Base-by-base conservation (phyloP, 23 tunicate species). In the Botrylloides violaceus region DNA sequence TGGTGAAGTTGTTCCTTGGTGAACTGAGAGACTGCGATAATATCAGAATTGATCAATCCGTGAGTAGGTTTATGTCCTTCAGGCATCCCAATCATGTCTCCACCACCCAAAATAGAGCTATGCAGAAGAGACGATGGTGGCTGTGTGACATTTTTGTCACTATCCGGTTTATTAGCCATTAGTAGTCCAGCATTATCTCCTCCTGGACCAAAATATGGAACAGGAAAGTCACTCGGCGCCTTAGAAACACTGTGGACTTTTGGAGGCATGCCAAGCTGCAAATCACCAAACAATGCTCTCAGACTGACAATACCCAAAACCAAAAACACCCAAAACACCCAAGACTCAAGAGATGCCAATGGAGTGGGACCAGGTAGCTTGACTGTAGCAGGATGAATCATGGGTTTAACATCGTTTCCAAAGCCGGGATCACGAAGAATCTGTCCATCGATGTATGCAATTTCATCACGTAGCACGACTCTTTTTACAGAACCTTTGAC, bases 401-500 rank as follows among this genome's bases (percentile, higher is more conserved):
- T 20, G 32, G 33, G 39, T 36, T 53, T 61, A 1, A 75, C 58
- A 65, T 90, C 78, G 43, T 65, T 58, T n/a, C 97, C 97, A 62
- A 61, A 80, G 3, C 97, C 97, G 31, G 78, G 81, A 18, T 68
- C 34, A 5, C 64, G 77, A 20, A 90, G 58, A 49, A 87, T 79
- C 82, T 87, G 33, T 9, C 97, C 91, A 59, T 83, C 90, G 63
- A 83, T 83, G 36, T 83, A 90, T 29, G 86, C 97, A 15, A 80
- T 64, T 36, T 90, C 82, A 23, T 73, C 81, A 34, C 77, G 81
- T 21, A 90, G 49, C 2, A 90, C 78, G 20, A 90, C 97, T 30
- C 97, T 34, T 4, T 88, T 83, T 3, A 90, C 97, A 25, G 68
- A 36, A 4, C 97, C 97, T 4, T 29, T 58, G 36, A 83, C 97